These are phyloP conservation scores for Hippocampus abdominalis DNA, from an alignment of 2,113 vertebrate species.

Conservation along the genomic window DNA sequence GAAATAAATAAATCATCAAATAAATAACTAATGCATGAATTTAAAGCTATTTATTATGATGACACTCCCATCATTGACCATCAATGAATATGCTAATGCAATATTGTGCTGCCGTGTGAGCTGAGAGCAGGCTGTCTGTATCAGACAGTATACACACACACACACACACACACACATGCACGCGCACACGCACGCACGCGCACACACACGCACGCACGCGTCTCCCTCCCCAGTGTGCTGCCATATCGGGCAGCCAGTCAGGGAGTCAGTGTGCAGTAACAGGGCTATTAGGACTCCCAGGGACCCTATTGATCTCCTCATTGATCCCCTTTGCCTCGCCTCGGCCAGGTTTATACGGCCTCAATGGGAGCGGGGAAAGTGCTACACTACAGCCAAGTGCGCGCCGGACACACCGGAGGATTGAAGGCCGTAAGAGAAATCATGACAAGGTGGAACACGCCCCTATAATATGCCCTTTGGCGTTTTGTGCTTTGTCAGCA, in stretches of 20 bases:
- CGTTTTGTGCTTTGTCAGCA: too few species aligned
- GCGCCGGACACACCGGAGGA: constrained; percentile 24
- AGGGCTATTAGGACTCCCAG: constrained; percentile 68
- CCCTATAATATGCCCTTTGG: neutral
- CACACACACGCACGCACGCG: constrained; percentile 18
- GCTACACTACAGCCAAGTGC: constrained; percentile 36
- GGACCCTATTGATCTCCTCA: constrained; percentile 69
- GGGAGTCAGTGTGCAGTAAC: constrained; percentile 67
- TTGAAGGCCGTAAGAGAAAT: constrained; percentile 7
- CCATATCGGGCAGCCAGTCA: constrained; percentile 53
- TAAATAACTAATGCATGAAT: too few species aligned
- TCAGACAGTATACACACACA: neutral
- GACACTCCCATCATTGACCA: too few species aligned
- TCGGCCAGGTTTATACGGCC: constrained; percentile 53
- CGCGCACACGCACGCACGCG: neutral
- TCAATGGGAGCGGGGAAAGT: constrained; percentile 38
- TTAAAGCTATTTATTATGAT: too few species aligned
- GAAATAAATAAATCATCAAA: too few species aligned
- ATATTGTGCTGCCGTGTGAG: too few species aligned
- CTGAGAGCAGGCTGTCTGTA: too few species aligned
- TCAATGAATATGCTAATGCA: too few species aligned
- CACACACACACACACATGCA: too few species aligned
- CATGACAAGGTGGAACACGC: neutral
- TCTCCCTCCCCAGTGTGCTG: constrained; percentile 24
- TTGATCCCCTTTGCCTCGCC: constrained; percentile 64